phyloP scores from a whole-genome alignment of 2,113 vertebrate genomes.

The Ammodytes dubius region DNA sequence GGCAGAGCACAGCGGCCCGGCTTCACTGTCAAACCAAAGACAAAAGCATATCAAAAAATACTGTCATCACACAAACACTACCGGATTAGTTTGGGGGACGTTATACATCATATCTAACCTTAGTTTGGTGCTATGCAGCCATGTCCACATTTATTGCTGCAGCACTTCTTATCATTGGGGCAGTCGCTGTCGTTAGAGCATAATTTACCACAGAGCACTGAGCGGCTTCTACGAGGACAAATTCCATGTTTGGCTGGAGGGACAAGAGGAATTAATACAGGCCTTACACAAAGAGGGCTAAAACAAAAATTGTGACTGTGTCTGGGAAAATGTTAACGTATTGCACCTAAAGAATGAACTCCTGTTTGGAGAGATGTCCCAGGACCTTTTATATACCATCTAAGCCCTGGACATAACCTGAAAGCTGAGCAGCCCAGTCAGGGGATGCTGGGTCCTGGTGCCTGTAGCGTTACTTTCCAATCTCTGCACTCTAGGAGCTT shows the following conservation, averaged over 20 bases:
- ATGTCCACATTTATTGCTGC: too few species aligned
- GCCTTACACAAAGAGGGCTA: too few species aligned
- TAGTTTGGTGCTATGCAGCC: constrained; percentile 60
- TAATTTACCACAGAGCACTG: too few species aligned
- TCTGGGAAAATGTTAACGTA: constrained; percentile 40
- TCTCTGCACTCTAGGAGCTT: neutral
- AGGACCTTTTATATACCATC: neutral
- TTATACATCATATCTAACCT: constrained; percentile 64
- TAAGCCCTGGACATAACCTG: constrained; percentile 11
- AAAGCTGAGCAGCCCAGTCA: constrained; percentile 13
- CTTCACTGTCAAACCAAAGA: constrained; percentile 75
- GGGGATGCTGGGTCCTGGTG: constrained; percentile 65
- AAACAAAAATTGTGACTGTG: too few species aligned
- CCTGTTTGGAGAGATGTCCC: constrained; percentile 45
- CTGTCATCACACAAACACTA: neutral
- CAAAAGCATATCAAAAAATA: neutral
- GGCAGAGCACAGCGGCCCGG: constrained; percentile 74
- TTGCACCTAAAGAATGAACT: constrained; percentile 43
- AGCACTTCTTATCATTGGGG: too few species aligned
- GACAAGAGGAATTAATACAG: too few species aligned
- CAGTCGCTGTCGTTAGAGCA: too few species aligned
- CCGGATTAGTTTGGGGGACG: neutral
- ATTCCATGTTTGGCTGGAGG: too few species aligned
- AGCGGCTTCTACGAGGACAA: too few species aligned
- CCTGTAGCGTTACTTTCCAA: constrained; percentile 39